Base-by-base conservation (phyloP, 2,888 invertebrate genomes). In the Penaeus monodon region DNA sequence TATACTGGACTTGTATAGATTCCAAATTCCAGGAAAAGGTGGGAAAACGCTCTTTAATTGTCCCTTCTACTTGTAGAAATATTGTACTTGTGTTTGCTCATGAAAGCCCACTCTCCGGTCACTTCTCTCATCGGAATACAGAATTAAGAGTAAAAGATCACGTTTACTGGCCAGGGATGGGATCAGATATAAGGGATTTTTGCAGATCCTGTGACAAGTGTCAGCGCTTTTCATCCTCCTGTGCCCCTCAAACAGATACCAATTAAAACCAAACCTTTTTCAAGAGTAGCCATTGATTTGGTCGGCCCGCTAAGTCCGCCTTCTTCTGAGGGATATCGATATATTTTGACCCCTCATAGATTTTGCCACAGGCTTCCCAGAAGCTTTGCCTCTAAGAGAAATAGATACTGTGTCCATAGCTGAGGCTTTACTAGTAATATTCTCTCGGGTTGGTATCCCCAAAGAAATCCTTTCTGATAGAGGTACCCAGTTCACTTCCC, bases 281-380 rank as follows among this genome's bases (percentile, higher is more conserved):
- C 22, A 7, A 22, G 20, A 17, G 1, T 80, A 7, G 66, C 66
- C 7, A 29, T 10, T 44, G 38, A 44, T 7, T 10, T 44, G 0
- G 38, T 44, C 7, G 73, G 73, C 70, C 82, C 1, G 0, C 73
- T n/a, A n/a, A 27, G 20, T 4, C 12, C 73, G 73, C 1, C 68
- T 8, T 68, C 81, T 6, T 20, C 49, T 1, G 82, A 65, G 22
- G 82, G 82, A n/a, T 57, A 82, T 82, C 24, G n/a, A 12, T 82
- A 82, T 49, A 82, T 82, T 2, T 20, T 82, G 22, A 82, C 49
- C n/a, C 27, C 24, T 82, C 17, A 82, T 82, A 17, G 73, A 82
- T 44, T 82, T 70, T 44, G 73, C 82, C 3, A 82, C 82, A 1
- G 57, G 73, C 27, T 82, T 70, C n/a, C 70, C 73, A 7, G n/a